A percentile compares a stretch with the other conserved stretches of the same genome.
phyloP scores from a whole-genome alignment of 2,113 vertebrate genomes.

The Montifringilla adamsi region DNA sequence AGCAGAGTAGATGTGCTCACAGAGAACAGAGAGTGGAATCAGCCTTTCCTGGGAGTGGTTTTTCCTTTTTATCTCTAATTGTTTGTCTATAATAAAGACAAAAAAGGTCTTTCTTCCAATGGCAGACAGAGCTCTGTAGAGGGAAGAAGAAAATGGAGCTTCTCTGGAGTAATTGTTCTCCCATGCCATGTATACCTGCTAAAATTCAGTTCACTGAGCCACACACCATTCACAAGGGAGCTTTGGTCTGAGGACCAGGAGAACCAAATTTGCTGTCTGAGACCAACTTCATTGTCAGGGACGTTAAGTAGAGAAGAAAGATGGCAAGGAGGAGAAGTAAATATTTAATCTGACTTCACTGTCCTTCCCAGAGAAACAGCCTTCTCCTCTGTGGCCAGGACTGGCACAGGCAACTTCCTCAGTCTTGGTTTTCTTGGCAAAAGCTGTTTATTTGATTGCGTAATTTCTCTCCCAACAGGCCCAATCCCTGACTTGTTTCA shows the following conservation, averaged over 20 bases:
- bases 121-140: not conserved
- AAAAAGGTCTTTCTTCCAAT: not conserved
- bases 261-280: not conserved
- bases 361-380: slow-evolving; percentile 52
- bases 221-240: not conserved
- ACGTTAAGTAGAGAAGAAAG: not conserved
- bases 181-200: not conserved
- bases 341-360: not conserved
- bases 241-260: not conserved
- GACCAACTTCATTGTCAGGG: not conserved
- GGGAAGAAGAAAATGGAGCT: not conserved
- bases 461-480: slow-evolving; percentile 35
- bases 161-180: not conserved
- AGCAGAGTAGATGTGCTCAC: not conserved
- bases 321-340: not conserved
- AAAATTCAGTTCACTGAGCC: not conserved
- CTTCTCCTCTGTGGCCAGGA: slow-evolving; percentile 64
- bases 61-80: not conserved
- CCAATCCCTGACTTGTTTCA: slow-evolving; percentile 49
- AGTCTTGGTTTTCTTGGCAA: slow-evolving; percentile 66
- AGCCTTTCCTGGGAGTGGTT: not conserved
- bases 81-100: not conserved
- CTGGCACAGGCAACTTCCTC: slow-evolving; percentile 69
- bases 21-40: not conserved
- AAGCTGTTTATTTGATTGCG: slow-evolving; percentile 46